Evolutionary conservation across 2,888 invertebrate species (phyloP).

Genomic region (Lampropteryx suffumata): DNA sequence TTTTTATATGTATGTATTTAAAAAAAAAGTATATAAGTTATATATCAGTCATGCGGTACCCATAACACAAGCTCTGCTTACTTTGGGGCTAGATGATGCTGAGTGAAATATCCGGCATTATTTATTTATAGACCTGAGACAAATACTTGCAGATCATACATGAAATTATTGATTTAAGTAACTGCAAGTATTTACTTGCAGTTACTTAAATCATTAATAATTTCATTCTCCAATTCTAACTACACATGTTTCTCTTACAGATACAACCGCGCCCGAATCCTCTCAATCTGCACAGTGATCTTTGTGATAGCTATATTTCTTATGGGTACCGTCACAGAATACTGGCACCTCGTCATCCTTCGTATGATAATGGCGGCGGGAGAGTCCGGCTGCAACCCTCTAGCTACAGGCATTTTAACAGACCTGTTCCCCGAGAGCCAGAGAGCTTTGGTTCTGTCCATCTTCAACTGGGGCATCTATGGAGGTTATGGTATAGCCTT

Average conservation of each 20-base stretch:
- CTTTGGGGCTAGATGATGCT: too few relatives aligned
- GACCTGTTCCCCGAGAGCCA: slow-evolving; percentile 92
- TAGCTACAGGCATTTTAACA: slow-evolving; percentile 92
- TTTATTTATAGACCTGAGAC: too few relatives aligned
- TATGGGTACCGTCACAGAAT: slow-evolving; percentile 92
- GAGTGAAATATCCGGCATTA: too few relatives aligned
- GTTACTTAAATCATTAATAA: too few relatives aligned
- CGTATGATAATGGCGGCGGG: slow-evolving; percentile 94
- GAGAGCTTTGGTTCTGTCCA: slow-evolving; percentile 93
- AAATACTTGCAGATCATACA: too few relatives aligned
- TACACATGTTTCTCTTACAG: slow-evolving; percentile 45
- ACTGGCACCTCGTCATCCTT: slow-evolving; percentile 94
- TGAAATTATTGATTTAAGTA: too few relatives aligned
- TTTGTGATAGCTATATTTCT: slow-evolving; percentile 92
- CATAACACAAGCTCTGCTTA: too few relatives aligned
- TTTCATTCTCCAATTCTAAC: not conserved
- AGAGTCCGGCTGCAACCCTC: slow-evolving; percentile 93
- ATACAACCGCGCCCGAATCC: slow-evolving; percentile 88
- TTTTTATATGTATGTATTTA: too few relatives aligned
- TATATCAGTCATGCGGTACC: too few relatives aligned
- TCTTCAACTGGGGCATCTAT: slow-evolving; percentile 98
- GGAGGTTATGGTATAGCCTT: slow-evolving; percentile 97
- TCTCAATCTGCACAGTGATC: slow-evolving; percentile 89
- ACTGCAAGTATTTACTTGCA: too few relatives aligned
- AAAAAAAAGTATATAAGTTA: too few relatives aligned